phyloP scores from a whole-genome alignment of 2,888 invertebrate species.

The Argyresthia goedartella region DNA sequence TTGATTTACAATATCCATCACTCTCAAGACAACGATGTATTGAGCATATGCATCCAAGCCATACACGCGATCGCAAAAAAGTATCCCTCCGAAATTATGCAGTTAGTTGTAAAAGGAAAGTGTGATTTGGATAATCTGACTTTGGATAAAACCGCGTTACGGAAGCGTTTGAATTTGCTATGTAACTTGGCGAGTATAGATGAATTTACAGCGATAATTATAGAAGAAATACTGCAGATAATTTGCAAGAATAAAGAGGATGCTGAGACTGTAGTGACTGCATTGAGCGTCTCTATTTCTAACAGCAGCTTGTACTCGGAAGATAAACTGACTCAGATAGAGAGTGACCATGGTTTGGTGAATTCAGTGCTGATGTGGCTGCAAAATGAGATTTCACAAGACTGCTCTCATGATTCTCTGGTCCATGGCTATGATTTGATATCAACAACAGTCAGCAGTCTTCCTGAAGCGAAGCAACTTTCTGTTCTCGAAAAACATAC shows the following conservation, averaged over 20 bases:
- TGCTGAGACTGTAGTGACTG: constrained; percentile 40
- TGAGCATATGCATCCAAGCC: constrained; percentile 53
- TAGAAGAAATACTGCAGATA: constrained; percentile 50
- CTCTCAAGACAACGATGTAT: constrained; percentile 46
- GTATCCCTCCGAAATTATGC: constrained; percentile 67
- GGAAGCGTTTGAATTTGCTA: constrained; percentile 53
- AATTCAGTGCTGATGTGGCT: constrained; percentile 49
- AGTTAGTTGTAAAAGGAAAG: constrained; percentile 53
- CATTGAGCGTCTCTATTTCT: constrained; percentile 40
- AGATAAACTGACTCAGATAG: constrained; percentile 47
- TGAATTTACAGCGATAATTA: constrained; percentile 55
- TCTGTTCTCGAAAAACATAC: constrained; percentile 33
- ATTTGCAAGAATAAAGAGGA: constrained; percentile 28
- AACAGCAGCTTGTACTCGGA: constrained; percentile 36
- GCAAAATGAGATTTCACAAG: constrained; percentile 30
- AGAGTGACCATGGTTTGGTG: constrained; percentile 52
- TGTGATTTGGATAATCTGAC: constrained; percentile 42
- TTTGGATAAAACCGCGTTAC: constrained; percentile 31
- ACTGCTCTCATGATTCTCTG: constrained; percentile 24
- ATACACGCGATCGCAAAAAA: constrained; percentile 63
- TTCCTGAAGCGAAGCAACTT: constrained; percentile 40
- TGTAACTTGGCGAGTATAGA: constrained; percentile 57
- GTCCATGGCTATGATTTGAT: constrained; percentile 39
- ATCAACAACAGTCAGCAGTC: constrained; percentile 41
- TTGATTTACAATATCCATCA: constrained; percentile 60